Conservation (phyloP, 2,113 vertebrate species). For the Bufo gargarizans region DNA sequence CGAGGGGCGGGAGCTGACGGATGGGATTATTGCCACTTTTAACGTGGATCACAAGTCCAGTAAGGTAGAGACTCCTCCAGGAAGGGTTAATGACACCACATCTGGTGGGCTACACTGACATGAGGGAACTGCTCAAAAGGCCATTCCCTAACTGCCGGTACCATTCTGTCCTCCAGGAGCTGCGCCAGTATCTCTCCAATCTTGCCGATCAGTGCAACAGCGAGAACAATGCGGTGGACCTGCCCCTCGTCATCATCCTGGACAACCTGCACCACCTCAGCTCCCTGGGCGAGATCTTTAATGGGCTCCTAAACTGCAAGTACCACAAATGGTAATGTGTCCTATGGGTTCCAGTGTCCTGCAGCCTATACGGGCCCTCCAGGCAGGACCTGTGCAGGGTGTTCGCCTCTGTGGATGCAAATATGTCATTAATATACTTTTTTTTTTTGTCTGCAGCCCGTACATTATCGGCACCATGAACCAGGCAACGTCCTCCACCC, state of each 20-base stretch:
- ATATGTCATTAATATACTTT: not conserved
- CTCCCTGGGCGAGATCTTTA: slow-evolving; percentile 96
- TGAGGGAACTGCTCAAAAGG: too few species aligned
- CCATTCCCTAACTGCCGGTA: not conserved
- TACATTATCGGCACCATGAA: slow-evolving; percentile 99
- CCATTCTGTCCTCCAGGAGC: slow-evolving; percentile 73
- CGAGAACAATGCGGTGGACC: slow-evolving; percentile 76
- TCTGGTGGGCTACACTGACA: too few species aligned
- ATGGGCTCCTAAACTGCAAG: slow-evolving; percentile 93
- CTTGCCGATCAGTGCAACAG: slow-evolving; percentile 91
- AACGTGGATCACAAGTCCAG: slow-evolving; percentile 98
- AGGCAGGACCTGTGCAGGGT: too few species aligned
- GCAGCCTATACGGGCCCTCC: too few species aligned
- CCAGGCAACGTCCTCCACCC: slow-evolving; percentile 95
- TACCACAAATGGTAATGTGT: slow-evolving; percentile 89
- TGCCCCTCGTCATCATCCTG: slow-evolving; percentile 93
- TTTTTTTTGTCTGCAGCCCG: slow-evolving; percentile 71
- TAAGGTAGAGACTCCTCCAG: slow-evolving; percentile 79
- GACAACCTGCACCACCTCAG: slow-evolving; percentile 96
- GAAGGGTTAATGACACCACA: not conserved
- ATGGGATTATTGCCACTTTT: slow-evolving; percentile 88
- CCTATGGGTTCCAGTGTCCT: too few species aligned
- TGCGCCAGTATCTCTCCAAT: slow-evolving; percentile 92
- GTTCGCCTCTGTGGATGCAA: too few species aligned
- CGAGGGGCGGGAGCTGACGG: slow-evolving; percentile 81